Base-by-base conservation (phyloP, 92 coral and sea anemone genomes). In the Palythoa caribaeorum region DNA sequence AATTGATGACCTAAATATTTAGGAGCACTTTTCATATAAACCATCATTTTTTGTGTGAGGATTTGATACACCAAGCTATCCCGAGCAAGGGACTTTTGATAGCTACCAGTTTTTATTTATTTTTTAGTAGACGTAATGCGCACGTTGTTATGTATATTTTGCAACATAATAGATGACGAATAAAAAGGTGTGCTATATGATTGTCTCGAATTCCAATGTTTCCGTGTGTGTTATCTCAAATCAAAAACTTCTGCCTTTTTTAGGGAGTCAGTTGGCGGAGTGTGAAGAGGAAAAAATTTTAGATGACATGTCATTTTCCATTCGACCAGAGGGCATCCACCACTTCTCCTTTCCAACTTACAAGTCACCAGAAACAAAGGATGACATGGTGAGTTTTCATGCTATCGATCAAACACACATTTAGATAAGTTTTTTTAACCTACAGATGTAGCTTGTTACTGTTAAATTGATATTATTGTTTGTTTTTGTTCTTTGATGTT, bases 321-420 rank as follows among this genome's bases (percentile, higher is more conserved):
- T 97, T 76, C 51, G 73, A 70, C 93, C 96, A 84, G 88, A 85
- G 15, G 80, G 87, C 86, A 86, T 97, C 12, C 83, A 78, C 53
- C 98, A 98, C 20, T 97, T 97, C 84, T 92, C 96, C 11, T 92
- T 97, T 62, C 99, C 99, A n/a, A 80, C 90, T 8, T 96, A 92
- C 91, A 89, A 93, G 84, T 90, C 97, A 36, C 94, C 96, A 1
- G 96, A 92, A 62, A 94, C 92, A 10, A 97, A 97, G 77, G 99
- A 97, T 63, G 98, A 97, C 83, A 89, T 93, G 94, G 99, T 97
- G 75, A 48, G 95, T 88, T 21, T 2, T n/a, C n/a, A 20, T 19
- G 8, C 3, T 14, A 3, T 5, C 6, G 16, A 15, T 68, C 0
- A 4, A 20, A 68, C 73, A 19, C 38, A 3, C 36, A 19, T 14